Conservation (phyloP, 2,113 vertebrate species). For the Entelurus aequoreus region DNA sequence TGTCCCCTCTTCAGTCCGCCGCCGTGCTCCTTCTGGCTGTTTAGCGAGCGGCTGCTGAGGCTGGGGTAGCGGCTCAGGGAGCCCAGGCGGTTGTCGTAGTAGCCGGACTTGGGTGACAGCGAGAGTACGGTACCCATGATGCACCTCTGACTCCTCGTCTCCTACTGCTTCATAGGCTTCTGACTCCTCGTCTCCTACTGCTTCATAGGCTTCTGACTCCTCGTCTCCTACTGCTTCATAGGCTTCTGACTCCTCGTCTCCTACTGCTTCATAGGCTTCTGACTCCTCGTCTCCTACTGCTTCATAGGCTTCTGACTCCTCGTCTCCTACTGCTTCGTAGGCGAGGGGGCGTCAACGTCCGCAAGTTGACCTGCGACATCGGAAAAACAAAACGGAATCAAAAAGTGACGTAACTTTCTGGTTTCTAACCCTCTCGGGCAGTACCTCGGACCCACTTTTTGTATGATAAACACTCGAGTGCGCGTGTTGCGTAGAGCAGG, state of each 20-base stretch:
- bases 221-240: background rate
- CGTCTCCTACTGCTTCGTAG: background rate
- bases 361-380: conserved; percentile 8
- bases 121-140: conserved; percentile 79
- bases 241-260: no score
- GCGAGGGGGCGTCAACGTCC: background rate
- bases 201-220: no score
- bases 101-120: conserved; percentile 73
- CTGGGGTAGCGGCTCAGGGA: conserved; percentile 76
- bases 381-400: background rate
- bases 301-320: background rate
- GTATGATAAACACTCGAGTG: no score
- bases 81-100: conserved; percentile 69
- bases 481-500: no score
- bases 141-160: background rate
- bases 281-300: background rate
- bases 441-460: no score
- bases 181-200: background rate
- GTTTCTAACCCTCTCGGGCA: no score
- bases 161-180: background rate
- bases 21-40: conserved; percentile 67
- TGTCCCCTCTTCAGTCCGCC: conserved; percentile 66
- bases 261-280: no score
- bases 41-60: conserved; percentile 71
- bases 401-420: no score